Conservation (phyloP, 2,113 vertebrate species). For the Phalacrocorax pelagicus region DNA sequence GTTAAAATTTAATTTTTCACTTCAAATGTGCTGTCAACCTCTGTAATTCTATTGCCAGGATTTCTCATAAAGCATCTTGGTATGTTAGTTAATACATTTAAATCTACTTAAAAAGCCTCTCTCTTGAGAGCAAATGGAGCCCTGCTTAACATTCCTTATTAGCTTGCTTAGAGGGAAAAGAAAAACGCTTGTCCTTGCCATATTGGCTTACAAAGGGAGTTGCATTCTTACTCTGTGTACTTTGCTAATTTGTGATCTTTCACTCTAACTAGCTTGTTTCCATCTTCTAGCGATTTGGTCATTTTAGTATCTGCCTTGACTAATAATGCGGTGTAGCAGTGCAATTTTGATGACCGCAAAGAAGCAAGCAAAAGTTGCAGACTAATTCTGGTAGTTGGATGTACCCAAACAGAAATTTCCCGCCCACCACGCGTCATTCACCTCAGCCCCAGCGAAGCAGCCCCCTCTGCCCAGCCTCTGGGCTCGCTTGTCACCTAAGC, state of each 20-base stretch:
- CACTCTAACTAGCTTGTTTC: slow-evolving; percentile 41
- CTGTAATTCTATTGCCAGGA: slow-evolving; percentile 53
- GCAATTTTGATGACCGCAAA: slow-evolving; percentile 23
- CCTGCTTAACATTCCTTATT: slow-evolving; percentile 65
- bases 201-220: slow-evolving; percentile 42
- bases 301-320: slow-evolving; percentile 37
- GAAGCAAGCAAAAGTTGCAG: slow-evolving; percentile 39
- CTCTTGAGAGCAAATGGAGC: slow-evolving; percentile 46
- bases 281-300: background rate
- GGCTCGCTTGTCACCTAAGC: background rate
- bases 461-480: background rate
- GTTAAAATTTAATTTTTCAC: slow-evolving; percentile 36
- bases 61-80: slow-evolving; percentile 39
- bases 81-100: slow-evolving; percentile 66
- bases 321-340: background rate
- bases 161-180: background rate
- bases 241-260: slow-evolving; percentile 40
- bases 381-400: background rate
- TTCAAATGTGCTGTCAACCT: slow-evolving; percentile 18
- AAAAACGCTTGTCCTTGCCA: slow-evolving; percentile 11
- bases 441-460: background rate
- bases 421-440: background rate
- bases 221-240: slow-evolving; percentile 36
- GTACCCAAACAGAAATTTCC: slow-evolving; percentile 8
- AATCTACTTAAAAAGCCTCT: slow-evolving; percentile 61